Evolutionary conservation across 1,140 invertebrate genomes (phyloP).

Genomic region (Ladona fulva): DNA sequence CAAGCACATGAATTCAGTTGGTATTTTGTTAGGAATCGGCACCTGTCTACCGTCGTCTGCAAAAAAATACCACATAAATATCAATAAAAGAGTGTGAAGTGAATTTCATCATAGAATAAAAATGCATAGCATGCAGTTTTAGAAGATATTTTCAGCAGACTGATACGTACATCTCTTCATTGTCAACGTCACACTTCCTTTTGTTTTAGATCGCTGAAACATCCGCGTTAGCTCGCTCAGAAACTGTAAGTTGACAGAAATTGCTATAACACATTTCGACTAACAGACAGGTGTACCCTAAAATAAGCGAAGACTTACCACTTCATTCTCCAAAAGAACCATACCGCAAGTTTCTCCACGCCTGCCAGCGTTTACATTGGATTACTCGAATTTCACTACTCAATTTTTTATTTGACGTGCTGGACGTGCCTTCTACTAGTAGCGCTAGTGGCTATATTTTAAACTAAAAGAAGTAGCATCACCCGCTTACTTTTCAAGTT

Average conservation of each 20-base stretch:
- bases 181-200: constrained; percentile 54
- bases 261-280: constrained; percentile 22
- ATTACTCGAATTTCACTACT: too few relatives aligned
- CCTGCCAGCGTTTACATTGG: too few relatives aligned
- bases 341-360: constrained; percentile 31
- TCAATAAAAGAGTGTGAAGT: constrained; percentile 18
- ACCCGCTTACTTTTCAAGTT: too few relatives aligned
- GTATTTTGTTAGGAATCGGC: constrained; percentile 53
- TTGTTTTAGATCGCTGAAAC: constrained; percentile 52
- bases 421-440: too few relatives aligned
- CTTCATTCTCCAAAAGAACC: constrained; percentile 57
- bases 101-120: neutral
- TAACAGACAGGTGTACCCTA: constrained; percentile 19
- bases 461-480: too few relatives aligned
- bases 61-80: constrained; percentile 28
- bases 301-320: constrained; percentile 39
- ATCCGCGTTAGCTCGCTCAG: constrained; percentile 52
- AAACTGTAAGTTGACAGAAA: constrained; percentile 45
- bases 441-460: too few relatives aligned
- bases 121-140: neutral
- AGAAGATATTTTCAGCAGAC: neutral
- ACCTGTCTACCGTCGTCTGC: constrained; percentile 65
- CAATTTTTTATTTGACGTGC: too few relatives aligned
- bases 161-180: constrained; percentile 57
- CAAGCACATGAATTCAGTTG: constrained; percentile 61